Evolutionary conservation across 2,113 vertebrate genomes (phyloP), one percentile per base, ranked within the genome.

Genomic region (Mus spicilegus): DNA sequence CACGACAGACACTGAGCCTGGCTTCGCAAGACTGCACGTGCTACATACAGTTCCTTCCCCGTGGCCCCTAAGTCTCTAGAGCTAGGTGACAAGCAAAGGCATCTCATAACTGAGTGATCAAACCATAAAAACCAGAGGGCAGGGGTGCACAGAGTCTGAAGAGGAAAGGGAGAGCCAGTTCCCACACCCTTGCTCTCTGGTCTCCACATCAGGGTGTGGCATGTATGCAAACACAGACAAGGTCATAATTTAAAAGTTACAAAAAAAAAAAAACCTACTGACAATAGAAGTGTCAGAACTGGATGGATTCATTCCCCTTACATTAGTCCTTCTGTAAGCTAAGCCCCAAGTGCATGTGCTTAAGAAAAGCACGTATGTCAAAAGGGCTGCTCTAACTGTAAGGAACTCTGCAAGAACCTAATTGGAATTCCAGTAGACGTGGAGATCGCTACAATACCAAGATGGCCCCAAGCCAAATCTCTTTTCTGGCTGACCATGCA

Each of bases 401-500:
- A 93, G 96, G 87, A 84, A 85, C 88, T 97, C 84, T 86, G 72
- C 76, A 89, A 69, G 94, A 54, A 77, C 42, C 67, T 96, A 94
- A 90, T 0, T 90, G 90, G 70, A 95, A 95, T 97, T 20, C 69
- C 58, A 94, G 95, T 87, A 77, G 95, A 90, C 9, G 7, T 5
- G 0, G 61, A 70, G 97, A 97, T 94, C 14, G 75, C 97, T 75
- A 86, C 69, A 36, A 78, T 94, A 95, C 75, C 36, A 3, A 17
- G 0, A 26, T 3, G 91, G 90, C 97, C 96, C 94, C 22, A 54
- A 98, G 98, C 97, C 65, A 5, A 77, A 95, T 51, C 94, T 84
- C 95, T 73, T 82, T 61, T 96, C 95, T 33, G 91, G 97, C 98
- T 98, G 96, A 97, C 98, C 97, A 90, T 81, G 96, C 97, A 98